These are phyloP conservation scores for Ammospiza maritima DNA, from an alignment of 2,797 vertebrate species.

Conservation along the genomic window DNA sequence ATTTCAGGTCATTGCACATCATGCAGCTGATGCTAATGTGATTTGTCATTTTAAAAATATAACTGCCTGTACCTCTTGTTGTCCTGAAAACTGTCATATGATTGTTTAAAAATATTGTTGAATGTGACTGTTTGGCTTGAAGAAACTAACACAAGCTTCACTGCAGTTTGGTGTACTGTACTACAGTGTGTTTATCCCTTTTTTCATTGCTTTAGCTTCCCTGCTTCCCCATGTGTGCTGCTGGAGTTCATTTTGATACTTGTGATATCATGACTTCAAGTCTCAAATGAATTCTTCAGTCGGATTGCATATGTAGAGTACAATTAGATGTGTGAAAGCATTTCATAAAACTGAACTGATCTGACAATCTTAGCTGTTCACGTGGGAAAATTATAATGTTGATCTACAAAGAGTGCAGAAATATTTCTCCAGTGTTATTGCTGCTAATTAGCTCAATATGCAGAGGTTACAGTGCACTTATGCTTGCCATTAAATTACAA, in stretches of 20 bases:
- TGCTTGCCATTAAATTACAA: constrained; percentile 15
- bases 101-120: constrained; percentile 10
- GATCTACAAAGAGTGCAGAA: not conserved
- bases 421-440: constrained; percentile 22
- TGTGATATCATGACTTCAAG: constrained; percentile 39
- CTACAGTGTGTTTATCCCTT: not conserved
- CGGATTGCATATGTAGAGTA: constrained; percentile 6
- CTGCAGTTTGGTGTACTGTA: not conserved
- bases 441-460: not conserved
- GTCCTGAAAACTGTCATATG: constrained; percentile 3
- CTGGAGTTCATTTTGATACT: constrained; percentile 63
- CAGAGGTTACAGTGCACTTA: constrained; percentile 21
- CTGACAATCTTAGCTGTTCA: constrained; percentile 14
- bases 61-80: constrained; percentile 28
- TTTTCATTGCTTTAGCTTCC: constrained; percentile 25
- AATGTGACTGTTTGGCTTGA: constrained; percentile 27
- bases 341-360: constrained; percentile 20
- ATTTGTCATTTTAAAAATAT: constrained; percentile 43
- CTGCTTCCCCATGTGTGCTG: constrained; percentile 16
- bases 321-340: constrained; percentile 37
- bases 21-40: constrained; percentile 51
- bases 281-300: constrained; percentile 58
- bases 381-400: constrained; percentile 12
- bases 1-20: constrained; percentile 47
- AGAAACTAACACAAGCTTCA: constrained; percentile 10